These are phyloP conservation scores for Tinamus major DNA, from an alignment of 2,797 vertebrate genomes.

Conservation along the genomic window DNA sequence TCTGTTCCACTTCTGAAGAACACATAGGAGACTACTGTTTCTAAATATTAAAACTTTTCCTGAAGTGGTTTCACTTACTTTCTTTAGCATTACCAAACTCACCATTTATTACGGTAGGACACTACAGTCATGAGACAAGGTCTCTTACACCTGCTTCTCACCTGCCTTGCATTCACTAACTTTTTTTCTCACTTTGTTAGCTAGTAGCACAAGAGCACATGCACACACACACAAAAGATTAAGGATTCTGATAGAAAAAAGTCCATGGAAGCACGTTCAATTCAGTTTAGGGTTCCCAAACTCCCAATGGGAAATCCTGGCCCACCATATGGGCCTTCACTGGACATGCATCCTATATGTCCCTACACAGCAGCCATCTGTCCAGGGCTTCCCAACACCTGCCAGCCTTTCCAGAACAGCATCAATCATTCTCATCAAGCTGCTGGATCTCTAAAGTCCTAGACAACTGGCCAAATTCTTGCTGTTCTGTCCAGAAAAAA, in stretches of 20 bases:
- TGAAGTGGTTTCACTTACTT: background rate
- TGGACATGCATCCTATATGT: background rate
- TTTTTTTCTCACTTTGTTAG: background rate
- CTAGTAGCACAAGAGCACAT: background rate
- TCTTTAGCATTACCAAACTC: conserved; percentile 27
- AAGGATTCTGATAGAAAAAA: background rate
- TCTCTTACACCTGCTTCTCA: background rate
- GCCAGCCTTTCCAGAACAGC: background rate
- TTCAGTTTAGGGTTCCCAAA: background rate
- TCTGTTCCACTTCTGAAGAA: background rate
- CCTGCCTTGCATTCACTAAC: background rate
- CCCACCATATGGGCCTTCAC: too few relatives aligned
- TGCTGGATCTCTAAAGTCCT: background rate
- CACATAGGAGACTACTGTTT: background rate
- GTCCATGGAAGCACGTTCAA: background rate
- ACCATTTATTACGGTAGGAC: conserved; percentile 35
- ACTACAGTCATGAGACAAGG: background rate
- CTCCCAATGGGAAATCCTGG: background rate
- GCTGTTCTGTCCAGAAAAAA: background rate
- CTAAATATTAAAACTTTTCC: conserved; percentile 35
- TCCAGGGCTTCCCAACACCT: background rate
- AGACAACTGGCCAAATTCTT: background rate
- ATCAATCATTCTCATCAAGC: background rate
- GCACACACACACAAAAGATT: background rate
- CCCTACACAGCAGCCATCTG: rapidly evolving